Base-by-base conservation (phyloP, 2,113 vertebrate species). In the Xiphophorus couchianus region DNA sequence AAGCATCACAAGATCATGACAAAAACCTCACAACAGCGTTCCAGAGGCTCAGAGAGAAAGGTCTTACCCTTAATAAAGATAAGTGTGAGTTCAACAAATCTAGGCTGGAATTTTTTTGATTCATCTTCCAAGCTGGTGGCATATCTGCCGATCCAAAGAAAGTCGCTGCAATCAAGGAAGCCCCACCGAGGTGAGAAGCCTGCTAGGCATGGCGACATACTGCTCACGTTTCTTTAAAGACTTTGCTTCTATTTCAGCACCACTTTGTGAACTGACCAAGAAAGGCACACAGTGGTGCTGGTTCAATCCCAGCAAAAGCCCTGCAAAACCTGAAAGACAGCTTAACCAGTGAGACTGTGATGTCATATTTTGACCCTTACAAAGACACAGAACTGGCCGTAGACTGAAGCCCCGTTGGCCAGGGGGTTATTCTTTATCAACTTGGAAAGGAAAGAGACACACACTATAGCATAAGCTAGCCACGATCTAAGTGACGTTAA, bases 141-240 rank as follows among this genome's bases (percentile, higher is more conserved):
- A 28, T 88, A 4, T 83, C 63, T 62, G 64, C 83, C 0, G 80
- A 76, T n/a, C 80, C 44, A 7, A 69, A 80, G 14, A 83, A 85
- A 11, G 67, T 78, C 1, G 19, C 51, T 25, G 77, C 54, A 2
- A 42, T 81, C 1, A 60, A 66, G 1, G 33, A 81, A 12, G 63
- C 33, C 10, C 37, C 2, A 14, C 35, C 3, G 37, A 42, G 13
- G n/a, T 67, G 4, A 67, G n/a, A 15, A 67, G n/a, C 7, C 37
- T 67, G n/a, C 12, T 67, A 1, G 42, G 66, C 39, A 69, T 83
- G 62, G 63, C 70, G 0, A 87, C 76, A 13, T 81, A 81, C 22
- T 87, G 80, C 25, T 76, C 76, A 2, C 0, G 58, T 1, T 80
- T 87, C 3, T 81, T 83, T 2, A 48, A 27, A 48, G 28, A 83